Base-by-base conservation (phyloP, 2,888 invertebrate species). In the Steromphala cineraria region DNA sequence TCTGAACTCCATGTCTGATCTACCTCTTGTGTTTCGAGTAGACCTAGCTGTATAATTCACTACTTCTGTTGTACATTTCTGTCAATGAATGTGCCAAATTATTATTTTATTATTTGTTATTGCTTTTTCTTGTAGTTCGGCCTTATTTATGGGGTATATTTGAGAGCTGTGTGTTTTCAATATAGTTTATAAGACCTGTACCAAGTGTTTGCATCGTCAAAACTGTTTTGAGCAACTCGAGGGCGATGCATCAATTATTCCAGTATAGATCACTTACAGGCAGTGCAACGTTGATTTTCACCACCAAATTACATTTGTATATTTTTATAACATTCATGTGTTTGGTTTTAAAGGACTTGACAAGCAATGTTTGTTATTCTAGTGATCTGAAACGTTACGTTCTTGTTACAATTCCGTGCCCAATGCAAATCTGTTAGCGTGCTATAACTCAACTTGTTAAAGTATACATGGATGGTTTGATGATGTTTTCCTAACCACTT, bases 271-370 rank as follows among this genome's bases (percentile, higher is more conserved):
- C 28, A 24, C 24, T 28, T 24, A 62, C 62, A 62, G 62, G 62
- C 62, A 62, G 24, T 62, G 28, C 62, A 62, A 62, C 46, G 62
- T 62, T 62, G 62, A 17, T 62, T 62, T 28, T 24, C 62, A 62
- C 62, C 62, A 62, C 28, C 62, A 62, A 62, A 62, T 62, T 62
- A 62, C 62, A 62, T 62, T 62, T 62, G 62, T 62, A 62, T 62
- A 62, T 62, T 62, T 62, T 62, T 62, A 62, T 62, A 62, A 62
- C 62, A 62, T 62, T 62, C 46, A 46, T 62, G 62, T 62, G 24
- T 62, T 62, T 74, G 71, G 71, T 46, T 46, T 46, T 13, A 10
- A 5, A 46, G 13, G 36, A 74, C 46, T 31, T 74, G 19, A 40
- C 36, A 46, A 74, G 46, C 36, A 74, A 74, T 36, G 46, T 40